These are phyloP conservation scores for Neolamprologus brichardi DNA, from an alignment of 2,113 vertebrate genomes.

Conservation along the genomic window DNA sequence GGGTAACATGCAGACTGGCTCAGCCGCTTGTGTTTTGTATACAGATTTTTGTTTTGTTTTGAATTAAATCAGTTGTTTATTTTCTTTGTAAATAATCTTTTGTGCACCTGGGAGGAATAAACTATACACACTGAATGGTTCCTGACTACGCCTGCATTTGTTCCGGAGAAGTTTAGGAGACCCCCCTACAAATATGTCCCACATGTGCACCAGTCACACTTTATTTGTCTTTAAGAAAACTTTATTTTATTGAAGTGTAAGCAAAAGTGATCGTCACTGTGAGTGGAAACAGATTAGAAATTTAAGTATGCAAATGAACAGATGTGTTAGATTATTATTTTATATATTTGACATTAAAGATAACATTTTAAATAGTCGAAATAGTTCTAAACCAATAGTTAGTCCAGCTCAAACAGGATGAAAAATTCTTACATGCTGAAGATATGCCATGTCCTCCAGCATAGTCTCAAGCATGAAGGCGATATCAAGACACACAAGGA, in stretches of 20 bases:
- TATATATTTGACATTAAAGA: neutral
- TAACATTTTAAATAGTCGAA: neutral
- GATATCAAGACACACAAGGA: neutral
- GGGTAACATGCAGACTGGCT: neutral
- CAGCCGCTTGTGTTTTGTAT: neutral
- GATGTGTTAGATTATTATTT: neutral
- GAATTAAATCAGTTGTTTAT: neutral
- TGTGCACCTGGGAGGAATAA: neutral
- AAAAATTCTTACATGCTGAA: neutral
- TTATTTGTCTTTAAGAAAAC: neutral
- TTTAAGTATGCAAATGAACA: neutral
- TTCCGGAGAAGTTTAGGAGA: accelerated
- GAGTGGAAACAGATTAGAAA: neutral
- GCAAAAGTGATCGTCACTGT: neutral
- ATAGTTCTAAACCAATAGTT: neutral
- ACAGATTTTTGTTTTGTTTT: neutral
- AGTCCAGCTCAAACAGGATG: neutral
- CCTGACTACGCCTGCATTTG: neutral
- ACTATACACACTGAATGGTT: neutral
- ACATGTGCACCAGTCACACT: neutral
- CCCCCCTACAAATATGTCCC: neutral
- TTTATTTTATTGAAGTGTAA: neutral
- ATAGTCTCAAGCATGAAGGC: accelerated
- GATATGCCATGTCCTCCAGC: neutral
- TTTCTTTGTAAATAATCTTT: neutral